Evolutionary conservation across 2,113 vertebrate species (phyloP), one percentile per base, ranked within the genome.

Genomic region (Xenopus laevis): DNA sequence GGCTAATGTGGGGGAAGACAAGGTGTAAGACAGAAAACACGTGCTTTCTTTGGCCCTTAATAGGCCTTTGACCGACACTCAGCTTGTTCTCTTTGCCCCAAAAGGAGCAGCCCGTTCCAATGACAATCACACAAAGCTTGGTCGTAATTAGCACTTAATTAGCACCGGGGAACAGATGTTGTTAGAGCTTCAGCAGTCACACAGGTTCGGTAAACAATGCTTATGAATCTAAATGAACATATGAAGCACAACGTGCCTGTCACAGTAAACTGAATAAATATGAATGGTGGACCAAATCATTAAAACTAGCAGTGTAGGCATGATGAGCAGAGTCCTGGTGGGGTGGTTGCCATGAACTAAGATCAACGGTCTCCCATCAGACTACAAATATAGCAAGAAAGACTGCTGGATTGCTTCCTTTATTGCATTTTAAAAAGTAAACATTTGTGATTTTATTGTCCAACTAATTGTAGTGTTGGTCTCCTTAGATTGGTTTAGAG

Each of bases 171-270:
- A 96, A 92, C 96, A 98, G 96, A 95, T 96, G 96, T 95, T 91
- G 90, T 87, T 87, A 83, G 89, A 94, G 88, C 92, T 93, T 84
- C 89, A 87, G 91, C 91, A 89, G 90, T 87, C 92, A 87, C 89
- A 92, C 92, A 92, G 92, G 92, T 93, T 94, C 92, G 89, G 94
- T 95, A 95, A 96, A 97, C 95, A 97, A 96, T 95, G 94, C 93
- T 95, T 94, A 90, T 93, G 91, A 94, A 93, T 93, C 91, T 92
- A 89, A 89, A 90, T 91, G 89, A 91, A 91, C 92, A 92, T 92
- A 93, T 93, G 92, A 94, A 91, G 85, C 87, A 86, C 89, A 87
- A 90, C 86, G 87, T 86, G 87, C 92, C 88, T 91, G 87, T 92
- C 91, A 92, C 83, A 86, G 89, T 88, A 91, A 86, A 87, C 82